Evolutionary conservation across 1,140 invertebrate genomes (phyloP).

Genomic region (Luehdorfia chinensis): DNA sequence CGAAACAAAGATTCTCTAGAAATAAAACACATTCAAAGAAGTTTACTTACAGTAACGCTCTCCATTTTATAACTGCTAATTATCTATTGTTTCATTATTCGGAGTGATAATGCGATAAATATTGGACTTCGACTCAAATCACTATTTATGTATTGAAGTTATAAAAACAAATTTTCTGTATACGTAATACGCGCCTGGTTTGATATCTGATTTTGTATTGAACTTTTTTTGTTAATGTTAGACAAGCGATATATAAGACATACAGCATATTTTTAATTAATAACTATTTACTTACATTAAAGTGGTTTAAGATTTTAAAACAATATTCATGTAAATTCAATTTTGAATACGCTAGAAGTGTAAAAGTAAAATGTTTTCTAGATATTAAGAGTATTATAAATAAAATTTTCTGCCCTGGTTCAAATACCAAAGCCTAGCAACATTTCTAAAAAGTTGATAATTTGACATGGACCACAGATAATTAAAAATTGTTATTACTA

Average conservation of each 20-base stretch:
- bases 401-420: too few species aligned
- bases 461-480: not conserved
- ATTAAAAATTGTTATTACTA: not conserved
- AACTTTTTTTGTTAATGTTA: not conserved
- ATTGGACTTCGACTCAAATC: constrained; percentile 13
- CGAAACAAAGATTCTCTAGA: constrained; percentile 23
- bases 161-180: not conserved
- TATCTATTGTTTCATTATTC: constrained; percentile 43
- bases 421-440: too few species aligned
- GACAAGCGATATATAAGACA: not conserved
- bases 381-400: too few species aligned
- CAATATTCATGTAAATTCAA: too few species aligned
- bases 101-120: constrained; percentile 19
- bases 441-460: too few species aligned
- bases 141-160: constrained; percentile 3
- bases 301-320: too few species aligned
- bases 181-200: constrained; percentile 12
- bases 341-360: too few species aligned
- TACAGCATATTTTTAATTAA: not conserved
- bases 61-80: constrained; percentile 42
- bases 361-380: too few species aligned
- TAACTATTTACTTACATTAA: not conserved
- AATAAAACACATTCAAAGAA: constrained; percentile 14
- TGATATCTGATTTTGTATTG: constrained; percentile 1
- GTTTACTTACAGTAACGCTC: constrained; percentile 50